These are phyloP conservation scores for Ophonus ardosiacus DNA, from an alignment of 2,888 invertebrate genomes.

Conservation along the genomic window DNA sequence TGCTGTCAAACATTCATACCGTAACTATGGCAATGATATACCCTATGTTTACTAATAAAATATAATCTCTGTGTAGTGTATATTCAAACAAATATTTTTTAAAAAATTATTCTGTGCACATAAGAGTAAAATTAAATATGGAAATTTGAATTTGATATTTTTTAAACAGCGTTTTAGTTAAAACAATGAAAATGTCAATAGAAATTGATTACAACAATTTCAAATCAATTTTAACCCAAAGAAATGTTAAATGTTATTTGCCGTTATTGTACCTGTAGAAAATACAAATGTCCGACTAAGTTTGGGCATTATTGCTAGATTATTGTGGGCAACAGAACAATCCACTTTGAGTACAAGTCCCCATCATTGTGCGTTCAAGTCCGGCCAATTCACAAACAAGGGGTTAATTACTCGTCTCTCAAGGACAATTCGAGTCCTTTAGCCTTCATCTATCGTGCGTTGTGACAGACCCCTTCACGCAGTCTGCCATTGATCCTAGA, in stretches of 20 bases:
- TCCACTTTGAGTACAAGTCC: constrained; percentile 21
- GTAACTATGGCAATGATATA: no score
- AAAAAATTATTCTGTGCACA: no score
- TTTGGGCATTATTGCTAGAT: neutral
- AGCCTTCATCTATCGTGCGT: constrained; percentile 38
- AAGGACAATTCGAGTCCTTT: constrained; percentile 49
- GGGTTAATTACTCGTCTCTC: constrained; percentile 41
- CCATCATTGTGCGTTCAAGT: neutral
- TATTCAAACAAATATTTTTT: no score
- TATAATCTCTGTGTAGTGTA: no score
- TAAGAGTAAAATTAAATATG: no score
- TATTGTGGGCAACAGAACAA: constrained; percentile 10
- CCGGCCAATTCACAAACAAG: constrained; percentile 41
- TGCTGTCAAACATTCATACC: no score
- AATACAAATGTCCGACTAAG: neutral
- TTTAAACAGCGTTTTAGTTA: no score
- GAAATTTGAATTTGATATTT: no score
- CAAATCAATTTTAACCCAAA: no score
- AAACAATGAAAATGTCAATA: no score
- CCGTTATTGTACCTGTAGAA: neutral
- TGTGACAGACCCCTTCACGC: constrained; percentile 31
- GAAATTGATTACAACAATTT: no score
- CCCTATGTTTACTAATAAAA: no score
- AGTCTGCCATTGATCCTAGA: constrained; percentile 21
- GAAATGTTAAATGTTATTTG: neutral